Conservation (phyloP, 2,113 vertebrate genomes). For the Daboia siamensis region DNA sequence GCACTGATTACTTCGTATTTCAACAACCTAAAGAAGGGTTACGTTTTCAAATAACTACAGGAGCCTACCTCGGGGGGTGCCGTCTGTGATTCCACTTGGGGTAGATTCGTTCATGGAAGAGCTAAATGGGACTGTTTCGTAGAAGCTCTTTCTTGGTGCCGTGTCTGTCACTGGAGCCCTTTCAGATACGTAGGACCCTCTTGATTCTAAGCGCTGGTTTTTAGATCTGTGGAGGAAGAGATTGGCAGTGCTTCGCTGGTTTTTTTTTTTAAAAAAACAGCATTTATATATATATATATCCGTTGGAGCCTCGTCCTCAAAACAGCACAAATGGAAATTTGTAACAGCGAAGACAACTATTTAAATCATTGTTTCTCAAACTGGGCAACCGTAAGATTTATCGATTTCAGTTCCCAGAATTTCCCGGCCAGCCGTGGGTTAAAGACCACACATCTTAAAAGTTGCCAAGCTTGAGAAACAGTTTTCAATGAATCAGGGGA, state of each 20-base stretch:
- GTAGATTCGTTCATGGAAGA: conserved; percentile 79
- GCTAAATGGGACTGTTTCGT: conserved; percentile 75
- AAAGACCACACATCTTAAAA: too few species aligned
- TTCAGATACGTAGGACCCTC: conserved; percentile 46
- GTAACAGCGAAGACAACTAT: background rate
- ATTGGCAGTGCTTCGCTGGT: background rate
- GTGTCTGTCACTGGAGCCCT: conserved; percentile 49
- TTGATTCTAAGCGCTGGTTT: conserved; percentile 66
- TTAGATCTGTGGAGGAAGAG: conserved; percentile 63
- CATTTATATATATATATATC: background rate
- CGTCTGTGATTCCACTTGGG: conserved; percentile 74
- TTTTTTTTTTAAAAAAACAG: too few species aligned
- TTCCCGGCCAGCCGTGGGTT: too few species aligned
- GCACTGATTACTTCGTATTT: background rate
- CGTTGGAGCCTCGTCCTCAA: background rate
- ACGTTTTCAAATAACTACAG: conserved; percentile 2
- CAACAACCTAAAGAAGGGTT: background rate
- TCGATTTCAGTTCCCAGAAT: too few species aligned
- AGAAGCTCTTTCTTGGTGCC: conserved; percentile 25
- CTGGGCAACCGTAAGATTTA: too few species aligned
- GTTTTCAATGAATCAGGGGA: too few species aligned
- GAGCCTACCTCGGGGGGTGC: conserved; percentile 65
- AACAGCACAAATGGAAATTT: background rate
- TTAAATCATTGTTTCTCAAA: background rate
- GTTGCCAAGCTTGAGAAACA: too few species aligned